Conservation (phyloP, 2,888 invertebrate genomes). For the Epinotia ramella region DNA sequence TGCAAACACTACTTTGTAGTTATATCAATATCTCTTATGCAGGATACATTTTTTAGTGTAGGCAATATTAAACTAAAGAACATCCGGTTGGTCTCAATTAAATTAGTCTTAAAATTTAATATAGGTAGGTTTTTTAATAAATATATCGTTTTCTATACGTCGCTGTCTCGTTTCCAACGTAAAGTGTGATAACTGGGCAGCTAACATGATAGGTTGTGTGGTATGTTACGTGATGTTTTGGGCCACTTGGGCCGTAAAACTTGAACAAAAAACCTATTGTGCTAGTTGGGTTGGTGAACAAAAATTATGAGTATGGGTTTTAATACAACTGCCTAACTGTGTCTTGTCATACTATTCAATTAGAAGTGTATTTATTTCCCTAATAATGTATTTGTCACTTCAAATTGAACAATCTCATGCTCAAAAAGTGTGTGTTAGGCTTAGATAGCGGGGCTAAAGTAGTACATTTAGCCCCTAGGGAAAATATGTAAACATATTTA, state of each 20-base stretch:
- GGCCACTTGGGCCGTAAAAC: too few relatives aligned
- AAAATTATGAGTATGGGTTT: background rate
- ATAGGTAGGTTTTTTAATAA: background rate
- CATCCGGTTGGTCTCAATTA: constrained; percentile 19
- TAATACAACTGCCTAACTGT: constrained; percentile 20
- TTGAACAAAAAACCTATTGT: too few relatives aligned
- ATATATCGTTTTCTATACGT: background rate
- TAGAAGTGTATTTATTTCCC: background rate
- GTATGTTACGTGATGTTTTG: too few relatives aligned
- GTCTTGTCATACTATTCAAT: background rate
- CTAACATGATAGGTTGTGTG: too few relatives aligned
- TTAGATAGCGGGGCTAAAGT: too few relatives aligned
- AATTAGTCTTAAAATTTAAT: background rate
- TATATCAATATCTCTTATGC: background rate
- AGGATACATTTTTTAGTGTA: background rate
- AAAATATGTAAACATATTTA: too few relatives aligned
- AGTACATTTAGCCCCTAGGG: too few relatives aligned
- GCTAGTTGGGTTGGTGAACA: background rate
- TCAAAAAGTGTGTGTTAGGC: too few relatives aligned
- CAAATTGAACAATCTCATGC: too few relatives aligned
- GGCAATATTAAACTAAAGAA: background rate
- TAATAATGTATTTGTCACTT: background rate
- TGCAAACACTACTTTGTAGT: background rate
- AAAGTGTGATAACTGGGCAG: background rate
- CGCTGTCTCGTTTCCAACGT: background rate